Conservation (phyloP, 2,113 vertebrate species). For the Eclectus roratus region DNA sequence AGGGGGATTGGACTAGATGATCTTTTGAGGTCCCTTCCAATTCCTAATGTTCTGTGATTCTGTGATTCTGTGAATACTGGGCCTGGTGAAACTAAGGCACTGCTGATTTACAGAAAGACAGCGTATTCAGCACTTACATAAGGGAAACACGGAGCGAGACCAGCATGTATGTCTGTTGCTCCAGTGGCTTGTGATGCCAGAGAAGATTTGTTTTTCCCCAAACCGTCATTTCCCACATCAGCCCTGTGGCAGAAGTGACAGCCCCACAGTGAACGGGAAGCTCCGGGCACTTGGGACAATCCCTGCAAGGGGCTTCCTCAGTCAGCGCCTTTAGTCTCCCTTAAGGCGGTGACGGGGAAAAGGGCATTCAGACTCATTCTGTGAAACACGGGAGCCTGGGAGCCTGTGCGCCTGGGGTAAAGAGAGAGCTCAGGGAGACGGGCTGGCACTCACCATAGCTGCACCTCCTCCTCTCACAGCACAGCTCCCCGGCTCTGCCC, state of each 20-base stretch:
- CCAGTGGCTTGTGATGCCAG: accelerated
- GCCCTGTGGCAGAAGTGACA: not conserved
- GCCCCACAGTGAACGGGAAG: not conserved
- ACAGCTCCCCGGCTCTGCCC: too few relatives aligned
- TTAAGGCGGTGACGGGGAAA: accelerated
- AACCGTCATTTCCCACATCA: accelerated
- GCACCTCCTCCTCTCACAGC: accelerated
- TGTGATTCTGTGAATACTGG: too few relatives aligned
- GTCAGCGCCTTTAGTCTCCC: not conserved
- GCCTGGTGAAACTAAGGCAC: not conserved
- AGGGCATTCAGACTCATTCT: accelerated
- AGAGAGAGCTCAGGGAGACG: accelerated
- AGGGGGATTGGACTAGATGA: too few relatives aligned
- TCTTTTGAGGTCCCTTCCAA: too few relatives aligned
- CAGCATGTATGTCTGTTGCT: accelerated
- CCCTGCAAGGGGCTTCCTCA: too few relatives aligned
- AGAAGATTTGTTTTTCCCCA: not conserved
- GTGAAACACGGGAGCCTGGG: accelerated
- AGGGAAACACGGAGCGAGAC: too few relatives aligned
- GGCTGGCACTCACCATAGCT: accelerated
- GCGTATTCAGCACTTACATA: accelerated
- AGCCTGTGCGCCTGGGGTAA: accelerated
- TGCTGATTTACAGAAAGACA: not conserved
- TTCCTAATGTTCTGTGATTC: too few relatives aligned
- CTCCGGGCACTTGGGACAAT: not conserved